These are phyloP conservation scores for Micrastur ruficollis DNA, from an alignment of 2,797 vertebrate species.

Conservation along the genomic window DNA sequence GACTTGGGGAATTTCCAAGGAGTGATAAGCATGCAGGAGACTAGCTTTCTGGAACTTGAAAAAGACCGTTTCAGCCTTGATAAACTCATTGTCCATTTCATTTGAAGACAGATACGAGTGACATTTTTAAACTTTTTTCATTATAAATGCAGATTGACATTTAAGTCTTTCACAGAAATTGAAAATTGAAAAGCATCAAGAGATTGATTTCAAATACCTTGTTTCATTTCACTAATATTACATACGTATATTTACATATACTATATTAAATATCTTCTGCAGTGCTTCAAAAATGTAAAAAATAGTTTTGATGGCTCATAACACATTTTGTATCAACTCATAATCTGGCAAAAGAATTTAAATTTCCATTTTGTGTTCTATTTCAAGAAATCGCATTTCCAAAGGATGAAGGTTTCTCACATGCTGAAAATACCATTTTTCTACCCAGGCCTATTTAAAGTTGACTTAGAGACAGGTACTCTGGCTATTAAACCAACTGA, in stretches of 20 bases:
- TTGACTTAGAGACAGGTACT: neutral
- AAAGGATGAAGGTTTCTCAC: neutral
- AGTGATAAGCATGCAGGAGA: no score
- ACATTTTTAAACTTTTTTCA: neutral
- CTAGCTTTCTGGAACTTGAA: neutral
- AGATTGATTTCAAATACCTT: neutral
- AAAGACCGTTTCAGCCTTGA: neutral
- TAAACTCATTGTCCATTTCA: neutral
- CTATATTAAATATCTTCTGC: neutral
- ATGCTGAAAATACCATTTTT: neutral
- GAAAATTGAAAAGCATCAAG: neutral
- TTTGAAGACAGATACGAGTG: neutral
- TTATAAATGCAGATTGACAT: neutral
- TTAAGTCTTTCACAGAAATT: neutral
- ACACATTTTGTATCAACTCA: neutral
- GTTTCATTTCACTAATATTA: neutral
- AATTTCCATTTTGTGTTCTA: neutral
- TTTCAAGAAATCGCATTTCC: neutral
- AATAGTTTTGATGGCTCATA: neutral
- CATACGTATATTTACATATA: neutral
- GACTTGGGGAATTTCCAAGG: neutral
- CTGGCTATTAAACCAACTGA: neutral
- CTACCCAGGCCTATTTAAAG: neutral
- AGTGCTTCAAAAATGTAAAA: neutral
- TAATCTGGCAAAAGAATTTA: neutral